These are phyloP conservation scores for Melinaea menophilus DNA, from an alignment of 2,888 invertebrate species.

Conservation along the genomic window DNA sequence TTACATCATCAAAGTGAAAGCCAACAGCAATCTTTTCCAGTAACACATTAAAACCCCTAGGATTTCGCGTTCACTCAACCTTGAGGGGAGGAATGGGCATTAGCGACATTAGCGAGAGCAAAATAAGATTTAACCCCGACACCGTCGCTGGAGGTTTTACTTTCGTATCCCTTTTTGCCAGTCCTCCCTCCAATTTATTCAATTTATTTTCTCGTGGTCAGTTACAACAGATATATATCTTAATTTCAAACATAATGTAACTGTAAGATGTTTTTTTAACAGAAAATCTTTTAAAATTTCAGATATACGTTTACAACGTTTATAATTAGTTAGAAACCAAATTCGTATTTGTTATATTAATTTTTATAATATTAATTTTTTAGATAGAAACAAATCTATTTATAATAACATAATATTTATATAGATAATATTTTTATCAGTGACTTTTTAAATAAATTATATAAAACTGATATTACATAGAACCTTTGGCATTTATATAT, in stretches of 20 bases:
- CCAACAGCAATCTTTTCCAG: slow-evolving; percentile 17
- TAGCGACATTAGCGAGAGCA: slow-evolving; percentile 67
- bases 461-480: too few species aligned
- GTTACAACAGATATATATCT: slow-evolving; percentile 49
- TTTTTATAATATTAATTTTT: too few species aligned
- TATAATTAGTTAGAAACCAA: too few species aligned
- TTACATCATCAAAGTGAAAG: slow-evolving; percentile 10
- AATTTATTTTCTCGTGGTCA: slow-evolving; percentile 47
- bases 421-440: too few species aligned
- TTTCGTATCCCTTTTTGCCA: slow-evolving; percentile 52
- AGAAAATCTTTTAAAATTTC: too few species aligned
- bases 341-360: too few species aligned
- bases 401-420: too few species aligned
- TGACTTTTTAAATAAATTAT: too few species aligned
- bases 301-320: too few species aligned
- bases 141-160: slow-evolving; percentile 50
- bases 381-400: too few species aligned
- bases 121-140: slow-evolving; percentile 74
- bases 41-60: slow-evolving; percentile 32
- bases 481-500: too few species aligned
- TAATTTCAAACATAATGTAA: slow-evolving; percentile 40
- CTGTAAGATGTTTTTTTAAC: slow-evolving; percentile 25
- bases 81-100: slow-evolving; percentile 56
- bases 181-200: slow-evolving; percentile 53
- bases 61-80: slow-evolving; percentile 67